phyloP scores from a whole-genome alignment of 2,888 invertebrate species.

The Synergus gifuensis region DNA sequence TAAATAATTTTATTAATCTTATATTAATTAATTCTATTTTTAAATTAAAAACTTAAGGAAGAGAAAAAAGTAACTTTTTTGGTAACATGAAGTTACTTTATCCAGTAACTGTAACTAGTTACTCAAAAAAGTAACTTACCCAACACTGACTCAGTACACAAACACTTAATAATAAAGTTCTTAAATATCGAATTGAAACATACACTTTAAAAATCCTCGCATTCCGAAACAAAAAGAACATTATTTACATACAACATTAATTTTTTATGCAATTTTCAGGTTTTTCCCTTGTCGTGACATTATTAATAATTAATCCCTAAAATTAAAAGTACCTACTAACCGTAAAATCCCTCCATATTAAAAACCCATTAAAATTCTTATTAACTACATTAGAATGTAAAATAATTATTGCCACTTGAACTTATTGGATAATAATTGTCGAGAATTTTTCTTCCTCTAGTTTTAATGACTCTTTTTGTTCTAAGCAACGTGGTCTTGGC shows the following conservation, averaged over 20 bases:
- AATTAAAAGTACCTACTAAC: not conserved
- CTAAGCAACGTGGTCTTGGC: not conserved
- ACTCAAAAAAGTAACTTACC: too few species aligned
- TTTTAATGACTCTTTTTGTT: conserved; percentile 5
- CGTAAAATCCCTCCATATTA: not conserved
- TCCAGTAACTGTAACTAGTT: too few species aligned
- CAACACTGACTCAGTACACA: not conserved
- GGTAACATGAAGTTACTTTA: too few species aligned
- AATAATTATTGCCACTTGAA: not conserved
- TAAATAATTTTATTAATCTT: too few species aligned
- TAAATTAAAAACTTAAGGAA: too few species aligned
- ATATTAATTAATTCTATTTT: too few species aligned
- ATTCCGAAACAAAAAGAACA: not conserved
- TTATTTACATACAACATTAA: not conserved
- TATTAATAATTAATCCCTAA: not conserved
- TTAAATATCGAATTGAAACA: not conserved
- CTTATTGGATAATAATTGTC: not conserved
- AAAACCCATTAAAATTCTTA: not conserved
- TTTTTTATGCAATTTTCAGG: not conserved
- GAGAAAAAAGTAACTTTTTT: too few species aligned
- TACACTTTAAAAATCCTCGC: not conserved
- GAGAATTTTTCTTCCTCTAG: not conserved
- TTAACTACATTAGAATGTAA: not conserved
- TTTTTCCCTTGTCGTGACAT: not conserved
- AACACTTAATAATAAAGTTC: not conserved